Conservation (phyloP, 2,888 invertebrate species). For the Drosophila monieri region DNA sequence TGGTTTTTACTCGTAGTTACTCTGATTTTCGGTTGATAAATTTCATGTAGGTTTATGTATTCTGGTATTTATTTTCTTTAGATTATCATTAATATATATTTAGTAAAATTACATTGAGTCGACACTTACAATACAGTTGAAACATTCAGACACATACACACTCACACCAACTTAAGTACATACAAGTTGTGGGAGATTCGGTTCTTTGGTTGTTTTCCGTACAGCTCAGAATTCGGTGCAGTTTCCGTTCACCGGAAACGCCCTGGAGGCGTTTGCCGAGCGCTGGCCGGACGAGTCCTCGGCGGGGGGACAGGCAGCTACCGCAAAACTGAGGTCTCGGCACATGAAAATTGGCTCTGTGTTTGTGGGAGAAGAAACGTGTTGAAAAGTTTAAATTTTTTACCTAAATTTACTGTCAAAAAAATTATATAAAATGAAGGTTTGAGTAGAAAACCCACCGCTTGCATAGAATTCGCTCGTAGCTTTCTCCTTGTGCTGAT, state of each 20-base stretch:
- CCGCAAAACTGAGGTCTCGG: constrained; percentile 83
- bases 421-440: neutral
- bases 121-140: constrained; percentile 56
- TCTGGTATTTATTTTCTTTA: constrained; percentile 34
- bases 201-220: constrained; percentile 56
- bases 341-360: constrained; percentile 83
- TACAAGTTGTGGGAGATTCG: constrained; percentile 39
- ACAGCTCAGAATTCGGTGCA: constrained; percentile 58
- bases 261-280: constrained; percentile 22
- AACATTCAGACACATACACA: constrained; percentile 22
- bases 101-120: constrained; percentile 52
- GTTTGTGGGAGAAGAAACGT: neutral
- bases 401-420: neutral
- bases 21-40: neutral
- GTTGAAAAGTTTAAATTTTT: neutral
- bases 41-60: constrained; percentile 5
- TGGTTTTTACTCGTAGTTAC: constrained; percentile 7
- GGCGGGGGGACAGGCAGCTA: constrained; percentile 69
- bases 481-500: constrained; percentile 86
- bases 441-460: constrained; percentile 62
- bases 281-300: constrained; percentile 33
- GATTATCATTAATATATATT: constrained; percentile 42
- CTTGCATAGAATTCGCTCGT: constrained; percentile 82
- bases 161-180: constrained; percentile 16
- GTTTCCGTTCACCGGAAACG: constrained; percentile 42